phyloP scores from a whole-genome alignment of 2,888 invertebrate genomes.

The Mythimna impura region DNA sequence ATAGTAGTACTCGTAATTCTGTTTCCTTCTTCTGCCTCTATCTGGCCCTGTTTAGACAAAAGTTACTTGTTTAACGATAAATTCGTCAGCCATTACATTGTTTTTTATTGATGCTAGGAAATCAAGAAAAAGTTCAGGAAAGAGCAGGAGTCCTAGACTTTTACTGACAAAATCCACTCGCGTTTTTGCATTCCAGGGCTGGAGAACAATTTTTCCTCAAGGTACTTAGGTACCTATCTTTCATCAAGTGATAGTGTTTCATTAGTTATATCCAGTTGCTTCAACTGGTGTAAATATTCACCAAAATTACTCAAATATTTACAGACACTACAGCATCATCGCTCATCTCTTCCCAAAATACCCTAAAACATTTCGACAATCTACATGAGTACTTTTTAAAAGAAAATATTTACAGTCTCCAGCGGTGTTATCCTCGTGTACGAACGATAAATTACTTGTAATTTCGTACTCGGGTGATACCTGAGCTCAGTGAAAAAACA shows the following conservation, averaged over 20 bases:
- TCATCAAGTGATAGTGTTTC: neutral
- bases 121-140: no score
- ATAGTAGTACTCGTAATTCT: no score
- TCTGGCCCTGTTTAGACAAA: no score
- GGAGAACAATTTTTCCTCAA: neutral
- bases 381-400: constrained; percentile 65
- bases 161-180: no score
- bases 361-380: constrained; percentile 67
- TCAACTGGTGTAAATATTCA: neutral
- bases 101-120: no score
- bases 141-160: no score
- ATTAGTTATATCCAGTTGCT: neutral
- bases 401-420: constrained; percentile 71
- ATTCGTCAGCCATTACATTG: no score
- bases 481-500: constrained; percentile 89
- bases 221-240: neutral
- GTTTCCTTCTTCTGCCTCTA: no score
- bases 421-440: constrained; percentile 79
- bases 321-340: constrained; percentile 8
- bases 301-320: constrained; percentile 6
- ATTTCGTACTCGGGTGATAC: constrained; percentile 90
- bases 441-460: constrained; percentile 89
- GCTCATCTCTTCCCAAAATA: constrained; percentile 41
- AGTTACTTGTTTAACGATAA: no score
- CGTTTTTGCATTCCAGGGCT: no score